These are phyloP conservation scores for Limnephilus marmoratus DNA, from an alignment of 2,888 invertebrate species.

Conservation along the genomic window DNA sequence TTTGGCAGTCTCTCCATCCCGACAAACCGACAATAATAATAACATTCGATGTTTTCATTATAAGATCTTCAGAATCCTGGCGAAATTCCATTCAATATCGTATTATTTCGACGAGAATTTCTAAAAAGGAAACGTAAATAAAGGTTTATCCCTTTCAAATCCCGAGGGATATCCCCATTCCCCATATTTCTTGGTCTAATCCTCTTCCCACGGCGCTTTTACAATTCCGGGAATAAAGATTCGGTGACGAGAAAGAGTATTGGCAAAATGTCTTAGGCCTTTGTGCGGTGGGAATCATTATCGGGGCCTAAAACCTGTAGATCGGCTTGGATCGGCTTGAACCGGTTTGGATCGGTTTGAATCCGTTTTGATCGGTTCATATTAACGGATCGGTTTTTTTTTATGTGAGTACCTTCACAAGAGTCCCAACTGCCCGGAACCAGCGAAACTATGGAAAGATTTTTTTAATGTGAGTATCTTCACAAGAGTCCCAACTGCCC, in stretches of 20 bases:
- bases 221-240: conserved; percentile 45
- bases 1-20: neutral
- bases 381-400: too few relatives aligned
- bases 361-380: too few relatives aligned
- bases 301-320: conserved; percentile 13
- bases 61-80: conserved; percentile 13
- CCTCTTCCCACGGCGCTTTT: conserved; percentile 50
- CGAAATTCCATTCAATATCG: conserved; percentile 36
- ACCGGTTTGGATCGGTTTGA: too few relatives aligned
- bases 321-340: neutral
- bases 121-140: conserved; percentile 56
- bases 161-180: conserved; percentile 58
- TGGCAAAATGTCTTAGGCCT: conserved; percentile 26
- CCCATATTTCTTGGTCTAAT: conserved; percentile 60
- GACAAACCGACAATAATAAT: neutral
- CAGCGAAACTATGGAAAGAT: too few relatives aligned
- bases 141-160: conserved; percentile 61
- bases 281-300: conserved; percentile 19
- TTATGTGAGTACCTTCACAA: too few relatives aligned
- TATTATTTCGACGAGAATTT: conserved; percentile 43
- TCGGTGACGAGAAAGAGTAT: conserved; percentile 36
- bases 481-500: too few relatives aligned
- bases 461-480: too few relatives aligned
- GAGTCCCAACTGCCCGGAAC: too few relatives aligned
- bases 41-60: conserved; percentile 16